phyloP scores from a whole-genome alignment of 2,888 invertebrate genomes.

The Thymelicus acteon region DNA sequence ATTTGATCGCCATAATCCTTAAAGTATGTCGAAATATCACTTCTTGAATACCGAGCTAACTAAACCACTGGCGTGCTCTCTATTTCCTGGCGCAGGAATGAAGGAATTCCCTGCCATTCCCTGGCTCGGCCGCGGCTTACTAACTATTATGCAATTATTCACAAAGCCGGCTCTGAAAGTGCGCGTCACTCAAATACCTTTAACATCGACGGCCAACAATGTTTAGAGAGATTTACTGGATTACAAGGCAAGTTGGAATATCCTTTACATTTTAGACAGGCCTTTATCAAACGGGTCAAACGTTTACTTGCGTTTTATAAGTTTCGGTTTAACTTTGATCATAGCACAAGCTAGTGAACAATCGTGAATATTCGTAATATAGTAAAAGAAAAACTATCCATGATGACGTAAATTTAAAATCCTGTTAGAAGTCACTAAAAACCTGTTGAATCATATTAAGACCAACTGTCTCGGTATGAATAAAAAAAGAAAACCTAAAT shows the following conservation, averaged over 20 bases:
- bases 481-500: too few relatives aligned
- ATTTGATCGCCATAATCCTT: not conserved
- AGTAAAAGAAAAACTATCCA: too few relatives aligned
- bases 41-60: not conserved
- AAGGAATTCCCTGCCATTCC: slow-evolving; percentile 5
- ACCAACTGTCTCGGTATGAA: too few relatives aligned
- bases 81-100: slow-evolving; percentile 17
- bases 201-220: slow-evolving; percentile 1
- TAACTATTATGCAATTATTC: slow-evolving; percentile 29
- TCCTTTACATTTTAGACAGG: not conserved
- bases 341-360: too few relatives aligned
- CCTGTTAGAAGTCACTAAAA: too few relatives aligned
- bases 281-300: not conserved
- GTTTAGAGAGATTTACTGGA: not conserved
- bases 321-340: too few relatives aligned
- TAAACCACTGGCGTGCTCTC: slow-evolving; percentile 2
- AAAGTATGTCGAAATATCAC: slow-evolving; percentile 6
- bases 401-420: too few relatives aligned
- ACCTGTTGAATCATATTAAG: too few relatives aligned
- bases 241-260: not conserved
- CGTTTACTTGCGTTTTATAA: too few relatives aligned
- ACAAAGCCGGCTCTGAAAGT: not conserved
- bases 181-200: slow-evolving; percentile 8
- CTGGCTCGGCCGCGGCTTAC: not conserved
- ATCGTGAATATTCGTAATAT: too few relatives aligned